A percentile compares a stretch with the other conserved stretches of the same genome.
phyloP scores from a whole-genome alignment of 1,140 invertebrate genomes.

The Oreohelix idahoensis region DNA sequence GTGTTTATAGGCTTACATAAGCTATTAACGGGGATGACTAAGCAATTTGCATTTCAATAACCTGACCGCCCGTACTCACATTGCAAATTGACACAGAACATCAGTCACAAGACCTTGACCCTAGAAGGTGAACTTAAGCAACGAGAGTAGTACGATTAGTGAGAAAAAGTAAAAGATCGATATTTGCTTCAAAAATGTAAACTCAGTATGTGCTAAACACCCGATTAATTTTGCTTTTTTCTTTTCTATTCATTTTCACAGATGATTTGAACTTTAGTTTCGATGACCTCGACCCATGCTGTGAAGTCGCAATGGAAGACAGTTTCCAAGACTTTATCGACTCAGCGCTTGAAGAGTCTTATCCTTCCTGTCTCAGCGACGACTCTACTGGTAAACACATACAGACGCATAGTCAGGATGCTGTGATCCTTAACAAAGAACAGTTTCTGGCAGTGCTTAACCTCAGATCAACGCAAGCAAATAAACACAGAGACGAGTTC shows the following conservation, averaged over 20 bases:
- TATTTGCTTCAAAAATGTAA: no score
- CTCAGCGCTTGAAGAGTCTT: background rate
- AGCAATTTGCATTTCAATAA: no score
- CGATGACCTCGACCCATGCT: slow-evolving; percentile 18
- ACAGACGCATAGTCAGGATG: background rate
- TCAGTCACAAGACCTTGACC: no score
- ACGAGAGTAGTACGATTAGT: no score
- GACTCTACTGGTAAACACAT: background rate
- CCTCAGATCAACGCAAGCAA: background rate
- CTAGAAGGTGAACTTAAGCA: no score
- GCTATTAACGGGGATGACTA: no score
- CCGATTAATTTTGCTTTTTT: no score
- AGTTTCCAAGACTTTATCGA: slow-evolving; percentile 27
- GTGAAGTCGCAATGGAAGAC: slow-evolving; percentile 17
- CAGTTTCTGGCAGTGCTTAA: background rate
- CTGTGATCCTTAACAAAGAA: slow-evolving; percentile 6
- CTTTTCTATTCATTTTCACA: background rate
- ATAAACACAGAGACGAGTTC: background rate
- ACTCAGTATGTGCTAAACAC: no score
- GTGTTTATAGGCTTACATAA: no score
- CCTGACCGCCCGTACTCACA: no score
- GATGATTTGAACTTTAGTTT: slow-evolving; percentile 8
- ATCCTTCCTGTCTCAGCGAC: background rate
- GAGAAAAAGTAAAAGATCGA: no score
- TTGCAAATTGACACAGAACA: no score